Conservation (phyloP, 2,888 invertebrate genomes). For the Meta bourneti region DNA sequence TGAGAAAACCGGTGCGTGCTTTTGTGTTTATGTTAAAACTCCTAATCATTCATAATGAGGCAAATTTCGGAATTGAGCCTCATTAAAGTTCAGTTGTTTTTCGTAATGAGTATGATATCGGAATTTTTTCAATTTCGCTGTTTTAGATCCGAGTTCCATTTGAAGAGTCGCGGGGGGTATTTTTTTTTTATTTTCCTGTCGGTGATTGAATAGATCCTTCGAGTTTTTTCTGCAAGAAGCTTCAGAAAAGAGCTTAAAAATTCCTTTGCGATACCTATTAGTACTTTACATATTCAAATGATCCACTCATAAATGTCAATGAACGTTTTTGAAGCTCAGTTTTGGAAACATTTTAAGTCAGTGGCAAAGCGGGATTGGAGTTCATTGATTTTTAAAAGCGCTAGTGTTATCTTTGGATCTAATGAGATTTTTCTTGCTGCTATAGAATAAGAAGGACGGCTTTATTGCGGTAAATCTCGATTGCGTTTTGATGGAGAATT, state of each 20-base stretch:
- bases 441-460: neutral
- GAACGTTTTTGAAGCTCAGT: neutral
- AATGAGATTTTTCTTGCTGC: neutral
- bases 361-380: neutral
- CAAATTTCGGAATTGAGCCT: slow-evolving; percentile 38
- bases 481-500: neutral
- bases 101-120: slow-evolving; percentile 7
- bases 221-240: neutral
- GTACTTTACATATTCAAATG: neutral
- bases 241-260: neutral
- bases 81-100: slow-evolving; percentile 40
- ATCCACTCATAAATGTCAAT: neutral
- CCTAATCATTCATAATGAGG: slow-evolving; percentile 43
- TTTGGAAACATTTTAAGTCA: neutral
- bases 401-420: neutral
- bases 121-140: neutral
- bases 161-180: neutral
- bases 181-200: neutral
- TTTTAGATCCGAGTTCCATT: neutral
- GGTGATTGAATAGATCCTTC: neutral
- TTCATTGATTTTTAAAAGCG: neutral
- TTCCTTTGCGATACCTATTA: neutral
- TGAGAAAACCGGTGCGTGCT: slow-evolving; percentile 5
- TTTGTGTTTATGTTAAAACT: slow-evolving; percentile 31
- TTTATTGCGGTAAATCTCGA: neutral